Evolutionary conservation across 2,797 vertebrate species (phyloP).

Genomic region (Podarcis lilfordi): DNA sequence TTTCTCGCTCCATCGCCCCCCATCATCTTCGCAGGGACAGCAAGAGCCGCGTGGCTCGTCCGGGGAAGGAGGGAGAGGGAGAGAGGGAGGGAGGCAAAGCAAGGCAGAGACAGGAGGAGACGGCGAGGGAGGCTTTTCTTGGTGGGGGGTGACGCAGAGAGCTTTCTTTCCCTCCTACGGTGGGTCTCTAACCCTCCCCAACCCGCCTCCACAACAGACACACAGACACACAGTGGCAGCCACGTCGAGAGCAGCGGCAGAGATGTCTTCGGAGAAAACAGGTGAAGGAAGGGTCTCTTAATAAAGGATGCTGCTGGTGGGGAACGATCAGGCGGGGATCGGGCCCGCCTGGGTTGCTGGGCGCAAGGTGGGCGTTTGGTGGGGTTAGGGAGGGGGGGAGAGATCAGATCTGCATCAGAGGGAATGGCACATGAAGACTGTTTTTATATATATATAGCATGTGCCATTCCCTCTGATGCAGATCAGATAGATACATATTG

Average conservation of each 20-base stretch:
- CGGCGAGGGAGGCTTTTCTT: background rate
- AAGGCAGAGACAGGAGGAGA: slow-evolving; percentile 37
- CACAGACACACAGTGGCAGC: background rate
- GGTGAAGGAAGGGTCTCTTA: background rate
- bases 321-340: background rate
- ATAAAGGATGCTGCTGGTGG: background rate
- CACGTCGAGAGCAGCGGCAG: background rate
- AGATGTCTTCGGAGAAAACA: slow-evolving; percentile 45
- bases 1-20: background rate
- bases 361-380: background rate
- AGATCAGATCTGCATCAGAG: background rate
- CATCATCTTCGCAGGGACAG: slow-evolving; percentile 1
- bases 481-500: background rate
- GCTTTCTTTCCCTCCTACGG: slow-evolving; percentile 5
- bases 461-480: too few relatives aligned
- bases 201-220: background rate
- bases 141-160: slow-evolving; percentile 12
- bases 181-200: background rate
- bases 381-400: fast-evolving
- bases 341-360: background rate
- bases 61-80: background rate
- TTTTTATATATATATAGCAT: background rate
- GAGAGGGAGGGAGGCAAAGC: slow-evolving; percentile 37
- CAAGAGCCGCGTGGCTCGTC: slow-evolving; percentile 1
- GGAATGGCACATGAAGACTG: background rate